Conservation (phyloP, 1,140 invertebrate genomes). For the Saxidomus purpurata region DNA sequence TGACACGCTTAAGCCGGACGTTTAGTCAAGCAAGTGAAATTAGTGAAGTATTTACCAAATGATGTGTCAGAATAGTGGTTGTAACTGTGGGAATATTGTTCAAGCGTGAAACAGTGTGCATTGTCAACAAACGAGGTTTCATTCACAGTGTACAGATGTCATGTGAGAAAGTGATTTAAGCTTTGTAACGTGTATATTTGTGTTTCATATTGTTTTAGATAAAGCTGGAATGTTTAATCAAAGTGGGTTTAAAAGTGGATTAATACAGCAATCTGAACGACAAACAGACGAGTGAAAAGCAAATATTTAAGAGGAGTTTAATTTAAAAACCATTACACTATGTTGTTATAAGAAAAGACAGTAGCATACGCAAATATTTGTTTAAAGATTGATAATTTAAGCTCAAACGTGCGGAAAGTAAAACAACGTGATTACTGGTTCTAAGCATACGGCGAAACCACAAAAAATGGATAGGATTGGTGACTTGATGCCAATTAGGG, state of each 20-base stretch:
- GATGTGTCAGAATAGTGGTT: background rate
- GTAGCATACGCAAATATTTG: background rate
- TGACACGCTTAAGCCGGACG: background rate
- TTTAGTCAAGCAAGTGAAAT: constrained; percentile 4
- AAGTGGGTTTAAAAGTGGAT: background rate
- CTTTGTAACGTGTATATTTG: background rate
- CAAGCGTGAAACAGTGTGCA: background rate
- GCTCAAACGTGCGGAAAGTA: background rate
- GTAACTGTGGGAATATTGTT: background rate
- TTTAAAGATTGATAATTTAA: background rate
- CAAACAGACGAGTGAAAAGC: constrained; percentile 9
- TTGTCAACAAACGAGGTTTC: background rate
- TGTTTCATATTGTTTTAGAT: background rate
- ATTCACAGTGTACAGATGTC: too few species aligned
- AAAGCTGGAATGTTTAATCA: background rate
- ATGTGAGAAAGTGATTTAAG: background rate
- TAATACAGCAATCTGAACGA: background rate
- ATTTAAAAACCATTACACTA: background rate
- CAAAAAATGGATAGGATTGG: background rate
- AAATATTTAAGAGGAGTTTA: constrained; percentile 1
- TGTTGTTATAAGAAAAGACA: background rate
- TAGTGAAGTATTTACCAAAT: background rate
- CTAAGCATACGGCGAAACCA: too few species aligned
- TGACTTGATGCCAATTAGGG: background rate
- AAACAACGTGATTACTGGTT: background rate